A percentile compares a stretch with the other conserved stretches of the same genome.
phyloP scores from a whole-genome alignment of 2,113 vertebrate species.

The Eolophus roseicapilla region DNA sequence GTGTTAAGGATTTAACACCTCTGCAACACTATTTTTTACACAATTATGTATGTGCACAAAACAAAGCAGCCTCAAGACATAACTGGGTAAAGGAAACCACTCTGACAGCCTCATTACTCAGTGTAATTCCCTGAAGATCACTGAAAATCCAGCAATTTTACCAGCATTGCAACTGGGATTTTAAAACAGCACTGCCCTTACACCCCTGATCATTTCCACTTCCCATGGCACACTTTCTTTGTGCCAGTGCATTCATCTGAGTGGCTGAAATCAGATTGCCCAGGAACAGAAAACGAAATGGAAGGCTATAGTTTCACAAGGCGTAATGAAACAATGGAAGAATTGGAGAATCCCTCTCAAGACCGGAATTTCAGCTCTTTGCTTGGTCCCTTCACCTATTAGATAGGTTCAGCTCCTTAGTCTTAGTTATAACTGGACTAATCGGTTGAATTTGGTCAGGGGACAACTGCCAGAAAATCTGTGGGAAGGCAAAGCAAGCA shows the following conservation, averaged over 20 bases:
- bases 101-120: not conserved
- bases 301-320: not conserved
- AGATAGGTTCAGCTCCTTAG: not conserved
- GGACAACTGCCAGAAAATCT: not conserved
- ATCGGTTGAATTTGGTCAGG: not conserved
- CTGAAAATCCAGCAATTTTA: not conserved
- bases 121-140: not conserved
- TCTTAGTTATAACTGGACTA: not conserved
- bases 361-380: not conserved
- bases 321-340: not conserved
- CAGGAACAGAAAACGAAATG: not conserved
- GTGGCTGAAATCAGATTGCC: not conserved
- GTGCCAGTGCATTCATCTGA: not conserved
- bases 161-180: not conserved
- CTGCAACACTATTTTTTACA: not conserved
- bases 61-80: not conserved
- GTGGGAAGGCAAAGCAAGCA: not conserved
- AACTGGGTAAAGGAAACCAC: not conserved
- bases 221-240: not conserved
- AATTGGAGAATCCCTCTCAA: not conserved
- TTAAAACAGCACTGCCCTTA: not conserved
- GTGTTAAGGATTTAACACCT: not conserved
- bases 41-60: not conserved
- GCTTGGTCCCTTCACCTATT: accelerated
- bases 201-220: not conserved